A percentile compares a stretch with the other conserved stretches of the same genome.
Conservation (phyloP, 2,797 vertebrate species). For the Peromyscus melanophrys region DNA sequence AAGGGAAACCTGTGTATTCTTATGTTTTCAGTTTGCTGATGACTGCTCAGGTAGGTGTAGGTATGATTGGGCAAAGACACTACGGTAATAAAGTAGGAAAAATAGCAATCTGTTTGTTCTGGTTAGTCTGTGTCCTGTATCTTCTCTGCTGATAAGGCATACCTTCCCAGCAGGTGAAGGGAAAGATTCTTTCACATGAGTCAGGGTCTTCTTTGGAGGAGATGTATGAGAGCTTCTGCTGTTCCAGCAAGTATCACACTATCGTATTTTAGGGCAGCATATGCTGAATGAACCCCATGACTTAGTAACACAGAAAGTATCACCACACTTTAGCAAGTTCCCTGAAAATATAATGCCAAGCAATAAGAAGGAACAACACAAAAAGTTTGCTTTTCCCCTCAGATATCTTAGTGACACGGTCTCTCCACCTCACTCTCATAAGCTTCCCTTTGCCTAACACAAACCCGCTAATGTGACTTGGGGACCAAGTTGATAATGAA, state of each 20-base stretch:
- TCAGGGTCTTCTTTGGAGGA: neutral
- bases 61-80: neutral
- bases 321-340: constrained; percentile 6
- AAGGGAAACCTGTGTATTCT: neutral
- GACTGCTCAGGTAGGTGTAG: rapidly evolving
- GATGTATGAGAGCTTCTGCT: neutral
- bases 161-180: neutral
- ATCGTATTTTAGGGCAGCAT: neutral
- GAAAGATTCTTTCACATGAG: neutral
- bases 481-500: neutral
- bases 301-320: constrained; percentile 1
- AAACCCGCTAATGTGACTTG: neutral
- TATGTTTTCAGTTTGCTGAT: neutral
- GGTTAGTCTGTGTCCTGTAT: neutral
- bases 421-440: neutral
- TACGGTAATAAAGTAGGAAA: neutral
- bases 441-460: neutral
- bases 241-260: neutral
- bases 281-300: neutral
- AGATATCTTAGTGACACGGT: neutral
- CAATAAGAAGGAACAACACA: neutral
- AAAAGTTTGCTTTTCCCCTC: neutral
- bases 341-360: neutral
- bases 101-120: neutral
- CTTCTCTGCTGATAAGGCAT: neutral